Evolutionary conservation across 1,140 invertebrate species (phyloP).

Genomic region (Doryteuthis pealeii): DNA sequence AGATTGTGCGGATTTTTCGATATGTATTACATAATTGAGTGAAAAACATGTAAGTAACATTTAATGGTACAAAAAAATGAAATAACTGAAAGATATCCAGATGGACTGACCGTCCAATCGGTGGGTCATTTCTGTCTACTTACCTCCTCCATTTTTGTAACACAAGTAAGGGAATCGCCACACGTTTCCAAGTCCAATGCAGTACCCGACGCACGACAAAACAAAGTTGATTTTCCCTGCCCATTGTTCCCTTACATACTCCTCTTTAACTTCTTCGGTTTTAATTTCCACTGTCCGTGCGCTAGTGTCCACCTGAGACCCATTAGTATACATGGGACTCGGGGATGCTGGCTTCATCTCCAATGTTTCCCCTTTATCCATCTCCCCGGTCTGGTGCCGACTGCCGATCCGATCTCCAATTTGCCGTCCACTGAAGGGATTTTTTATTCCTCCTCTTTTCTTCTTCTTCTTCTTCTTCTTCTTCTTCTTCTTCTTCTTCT

Average conservation of each 20-base stretch:
- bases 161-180: slow-evolving; percentile 10
- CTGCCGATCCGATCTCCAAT: background rate
- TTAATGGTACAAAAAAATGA: too few relatives aligned
- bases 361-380: background rate
- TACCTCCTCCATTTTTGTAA: slow-evolving; percentile 13
- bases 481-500: background rate
- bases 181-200: slow-evolving; percentile 11
- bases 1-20: too few relatives aligned
- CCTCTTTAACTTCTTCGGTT: background rate
- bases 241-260: background rate
- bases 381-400: background rate
- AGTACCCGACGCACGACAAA: slow-evolving; percentile 10
- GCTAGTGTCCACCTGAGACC: slow-evolving; percentile 4
- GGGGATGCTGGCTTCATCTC: background rate
- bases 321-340: background rate
- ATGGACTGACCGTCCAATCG: too few relatives aligned
- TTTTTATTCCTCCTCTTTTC: background rate
- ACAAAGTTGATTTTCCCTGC: slow-evolving; percentile 8
- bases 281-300: background rate
- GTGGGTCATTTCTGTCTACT: background rate
- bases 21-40: too few relatives aligned
- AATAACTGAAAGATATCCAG: too few relatives aligned
- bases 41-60: too few relatives aligned
- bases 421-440: background rate
- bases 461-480: background rate